Base-by-base conservation (phyloP, 2,888 invertebrate species). In the Reticulitermes lucifugus region DNA sequence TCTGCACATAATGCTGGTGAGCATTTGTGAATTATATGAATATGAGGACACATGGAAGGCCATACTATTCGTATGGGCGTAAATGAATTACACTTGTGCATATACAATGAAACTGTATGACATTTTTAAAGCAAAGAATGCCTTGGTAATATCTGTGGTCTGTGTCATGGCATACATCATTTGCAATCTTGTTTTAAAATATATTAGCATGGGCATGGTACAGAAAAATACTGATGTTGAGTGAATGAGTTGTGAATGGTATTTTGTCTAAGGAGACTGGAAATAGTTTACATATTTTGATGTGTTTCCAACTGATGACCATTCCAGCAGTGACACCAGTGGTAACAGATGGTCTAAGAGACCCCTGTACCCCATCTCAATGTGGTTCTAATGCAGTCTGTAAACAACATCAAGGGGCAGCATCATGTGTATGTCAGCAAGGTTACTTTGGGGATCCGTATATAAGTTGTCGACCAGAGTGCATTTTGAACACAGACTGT, bases 381-480 rank as follows among this genome's bases (percentile, higher is more conserved):
- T 98, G 98, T 90, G 97, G 97, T 86, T 93, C 95, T 59, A 97
- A 97, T 90, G 96, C 97, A 83, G 91, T 96, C 88, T 98, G 97
- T 91, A 95, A 94, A 90, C 96, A 96, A 91, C 93, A 94, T 89
- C 94, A 95, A 89, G 96, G 95, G 88, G 95, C 95, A 86, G 97
- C 96, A 79, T 96, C 96, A 87, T 97, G 97, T 90, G 93, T 94
- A 87, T 97, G 97, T 91, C 91, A 96, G 87, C 93, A 94, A 86
- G 96, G 96, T 89, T 97, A 96, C 90, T 95, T 94, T 89, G 97
- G 97, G 83, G 96, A 97, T 92, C 97, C 97, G 2, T 96, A 97
- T 89, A 92, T 95, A 75, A 96, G 96, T 89, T 97, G 97, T 90
- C 93, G 96, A 89, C 97, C 97, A 46, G 97, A 97, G 92, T 97